Base-by-base conservation (phyloP, 2,113 vertebrate species). In the Microtus pennsylvanicus region DNA sequence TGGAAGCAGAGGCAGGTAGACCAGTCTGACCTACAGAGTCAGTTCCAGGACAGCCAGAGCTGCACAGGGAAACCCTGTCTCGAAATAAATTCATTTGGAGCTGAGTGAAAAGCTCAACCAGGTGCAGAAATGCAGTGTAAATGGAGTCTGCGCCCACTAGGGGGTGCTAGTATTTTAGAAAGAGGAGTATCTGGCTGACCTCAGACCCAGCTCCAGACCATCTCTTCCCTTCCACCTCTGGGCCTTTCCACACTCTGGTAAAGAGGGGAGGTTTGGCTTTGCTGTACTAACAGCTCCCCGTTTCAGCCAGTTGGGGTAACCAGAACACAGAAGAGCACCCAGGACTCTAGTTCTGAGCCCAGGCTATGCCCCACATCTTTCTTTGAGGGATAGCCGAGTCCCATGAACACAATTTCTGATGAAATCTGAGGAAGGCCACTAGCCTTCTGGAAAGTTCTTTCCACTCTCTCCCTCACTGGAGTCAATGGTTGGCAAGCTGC, bases 161-260 rank as follows among this genome's bases (percentile, higher is more conserved):
- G 80, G 92, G 96, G 96, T 22, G 96, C 95, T 94, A 90, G 58
- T 14, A 93, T 94, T 90, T 96, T 50, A 95, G 83, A 76, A 96
- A 93, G 95, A 78, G 33, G 70, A 10, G 1, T 17, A 24, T 42
- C 69, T 35, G 45, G 30, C 21, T 7, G 21, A 26, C 35, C 17
- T 52, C 21, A 5, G 45, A 14, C 1, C 30, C 33, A 38, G 50
- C 33, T 63, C 47, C 42, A 76, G n/a, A 30, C 17, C 50, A 22
- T 7, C 61, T 69, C 75, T 45, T 76, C 4, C 47, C 28, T 55
- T 2, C 24, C 24, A 26, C 35, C 42, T 81, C 22, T 7, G 35
- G 70, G 70, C 80, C 63, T 75, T 3, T 47, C 42, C 47, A 45
- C 26, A 35, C 55, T 22, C 38, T 5, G 50, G 22, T 22, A 26